These are phyloP conservation scores for Sebastes steindachneri DNA, from an alignment of 2,797 vertebrate species.

Conservation along the genomic window DNA sequence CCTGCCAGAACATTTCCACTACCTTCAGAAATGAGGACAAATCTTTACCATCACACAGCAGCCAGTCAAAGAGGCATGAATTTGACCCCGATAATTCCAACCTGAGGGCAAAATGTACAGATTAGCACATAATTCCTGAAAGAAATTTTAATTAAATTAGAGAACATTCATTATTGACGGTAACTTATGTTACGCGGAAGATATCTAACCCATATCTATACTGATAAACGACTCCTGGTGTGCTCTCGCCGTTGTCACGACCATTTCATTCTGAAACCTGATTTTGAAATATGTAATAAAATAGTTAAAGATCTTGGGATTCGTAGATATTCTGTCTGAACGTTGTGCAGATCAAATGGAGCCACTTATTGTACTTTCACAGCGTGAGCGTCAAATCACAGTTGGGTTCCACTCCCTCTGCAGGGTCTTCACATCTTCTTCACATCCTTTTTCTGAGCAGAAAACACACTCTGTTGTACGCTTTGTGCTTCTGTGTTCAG, in stretches of 20 bases:
- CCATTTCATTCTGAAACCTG: slow-evolving; percentile 18
- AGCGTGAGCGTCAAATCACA: slow-evolving; percentile 28
- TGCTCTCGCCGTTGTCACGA: not conserved
- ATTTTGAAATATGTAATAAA: slow-evolving; percentile 4
- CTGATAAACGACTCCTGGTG: not conserved
- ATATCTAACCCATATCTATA: not conserved
- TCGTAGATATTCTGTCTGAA: not conserved
- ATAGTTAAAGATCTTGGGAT: not conserved
- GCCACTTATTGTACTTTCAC: slow-evolving; percentile 11
- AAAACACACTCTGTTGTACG: not conserved
- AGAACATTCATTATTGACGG: not conserved
- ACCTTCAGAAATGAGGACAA: slow-evolving; percentile 50
- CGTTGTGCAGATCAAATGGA: slow-evolving; percentile 16
- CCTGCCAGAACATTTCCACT: slow-evolving; percentile 55
- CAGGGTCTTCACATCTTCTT: not conserved
- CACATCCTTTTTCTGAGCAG: not conserved
- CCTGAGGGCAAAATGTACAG: not conserved
- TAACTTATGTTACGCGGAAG: not conserved
- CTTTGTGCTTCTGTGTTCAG: not conserved
- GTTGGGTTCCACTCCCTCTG: slow-evolving; percentile 7
- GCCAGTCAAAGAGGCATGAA: slow-evolving; percentile 34
- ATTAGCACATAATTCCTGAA: not conserved
- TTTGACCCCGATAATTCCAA: slow-evolving; percentile 34
- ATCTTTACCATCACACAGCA: slow-evolving; percentile 31
- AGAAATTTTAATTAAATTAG: not conserved